Conservation (phyloP, 2,888 invertebrate species). For the Venusia cambrica region DNA sequence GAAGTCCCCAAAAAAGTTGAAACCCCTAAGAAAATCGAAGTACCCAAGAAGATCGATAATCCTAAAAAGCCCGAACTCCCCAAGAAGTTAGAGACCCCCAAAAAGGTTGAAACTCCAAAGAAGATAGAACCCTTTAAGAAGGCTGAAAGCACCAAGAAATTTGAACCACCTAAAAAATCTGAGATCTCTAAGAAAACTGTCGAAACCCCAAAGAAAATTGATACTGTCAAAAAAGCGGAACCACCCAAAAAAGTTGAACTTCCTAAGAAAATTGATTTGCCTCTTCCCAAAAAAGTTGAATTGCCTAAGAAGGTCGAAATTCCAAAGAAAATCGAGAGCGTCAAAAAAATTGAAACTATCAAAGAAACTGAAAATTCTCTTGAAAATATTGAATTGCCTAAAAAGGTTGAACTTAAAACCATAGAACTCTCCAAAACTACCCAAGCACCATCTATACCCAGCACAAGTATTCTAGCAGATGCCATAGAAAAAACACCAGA, state of each 20-base stretch:
- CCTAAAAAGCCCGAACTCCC: conserved; percentile 34
- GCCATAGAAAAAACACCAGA: conserved; percentile 21
- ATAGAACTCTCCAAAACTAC: conserved; percentile 20
- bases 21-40: conserved; percentile 3
- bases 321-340: conserved; percentile 35
- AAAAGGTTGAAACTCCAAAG: conserved; percentile 26
- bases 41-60: conserved; percentile 31
- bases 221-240: conserved; percentile 5
- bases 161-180: conserved; percentile 18
- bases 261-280: conserved; percentile 30
- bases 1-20: conserved; percentile 22
- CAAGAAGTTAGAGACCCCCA: conserved; percentile 30
- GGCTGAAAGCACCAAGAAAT: conserved; percentile 10
- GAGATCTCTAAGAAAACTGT: neutral
- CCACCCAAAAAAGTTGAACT: conserved; percentile 30
- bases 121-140: conserved; percentile 34
- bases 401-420: conserved; percentile 24
- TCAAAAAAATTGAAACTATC: conserved; percentile 37
- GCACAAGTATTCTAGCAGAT: conserved; percentile 19
- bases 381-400: conserved; percentile 23
- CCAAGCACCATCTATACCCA: conserved; percentile 17
- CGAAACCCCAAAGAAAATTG: conserved; percentile 22
- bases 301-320: conserved; percentile 30
- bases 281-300: conserved; percentile 10
- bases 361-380: conserved; percentile 29